Conservation (phyloP, 2,888 invertebrate species). For the Ophion obscuratus region DNA sequence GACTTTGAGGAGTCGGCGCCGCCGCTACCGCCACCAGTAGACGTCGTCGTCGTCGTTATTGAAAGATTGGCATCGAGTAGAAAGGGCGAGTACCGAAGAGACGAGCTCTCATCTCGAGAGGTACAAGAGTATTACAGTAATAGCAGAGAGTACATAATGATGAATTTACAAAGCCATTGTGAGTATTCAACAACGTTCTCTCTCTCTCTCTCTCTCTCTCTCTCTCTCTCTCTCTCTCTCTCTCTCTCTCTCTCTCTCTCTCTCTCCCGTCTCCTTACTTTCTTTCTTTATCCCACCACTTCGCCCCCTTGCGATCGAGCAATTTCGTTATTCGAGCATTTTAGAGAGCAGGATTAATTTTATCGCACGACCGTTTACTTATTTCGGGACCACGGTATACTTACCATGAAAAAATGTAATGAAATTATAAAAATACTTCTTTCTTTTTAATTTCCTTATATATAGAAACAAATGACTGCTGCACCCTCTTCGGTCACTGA, state of each 20-base stretch:
- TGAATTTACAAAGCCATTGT: conserved; percentile 58
- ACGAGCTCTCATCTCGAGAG: conserved; percentile 61
- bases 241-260: conserved; percentile 33
- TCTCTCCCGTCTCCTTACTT: conserved; percentile 4
- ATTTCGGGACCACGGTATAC: no score
- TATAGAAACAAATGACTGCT: no score
- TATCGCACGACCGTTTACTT: no score
- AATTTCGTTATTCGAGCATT: background rate
- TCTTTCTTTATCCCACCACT: background rate
- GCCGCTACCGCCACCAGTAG: conserved; percentile 32
- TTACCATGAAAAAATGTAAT: no score
- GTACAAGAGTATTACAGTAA: conserved; percentile 65
- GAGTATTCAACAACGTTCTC: conserved; percentile 42
- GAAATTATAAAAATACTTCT: no score
- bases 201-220: conserved; percentile 23
- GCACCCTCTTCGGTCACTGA: no score
- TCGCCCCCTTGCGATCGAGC: background rate
- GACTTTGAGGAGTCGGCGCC: conserved; percentile 63
- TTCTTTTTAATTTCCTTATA: no score
- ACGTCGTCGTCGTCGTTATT: conserved; percentile 60
- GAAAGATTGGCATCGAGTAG: conserved; percentile 68
- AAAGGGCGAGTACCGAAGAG: conserved; percentile 51
- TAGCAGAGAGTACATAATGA: conserved; percentile 60
- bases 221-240: conserved; percentile 30
- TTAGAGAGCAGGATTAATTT: no score